phyloP scores from a whole-genome alignment of 2,888 invertebrate species.

The Caenorhabditis sp. region DNA sequence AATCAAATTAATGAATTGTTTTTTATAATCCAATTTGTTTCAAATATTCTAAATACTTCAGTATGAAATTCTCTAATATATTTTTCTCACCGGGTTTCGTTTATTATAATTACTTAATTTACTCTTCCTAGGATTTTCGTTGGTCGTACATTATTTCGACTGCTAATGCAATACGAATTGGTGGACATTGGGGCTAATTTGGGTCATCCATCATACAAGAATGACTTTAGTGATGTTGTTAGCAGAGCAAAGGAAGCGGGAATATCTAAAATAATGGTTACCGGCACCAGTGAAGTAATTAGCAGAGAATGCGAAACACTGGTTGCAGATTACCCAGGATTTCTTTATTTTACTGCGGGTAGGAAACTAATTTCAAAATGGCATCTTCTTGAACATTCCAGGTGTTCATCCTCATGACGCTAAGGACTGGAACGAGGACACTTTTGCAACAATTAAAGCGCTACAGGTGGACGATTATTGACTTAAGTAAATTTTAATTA shows the following conservation, averaged over 20 bases:
- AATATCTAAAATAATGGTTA: slow-evolving; percentile 79
- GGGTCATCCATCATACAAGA: slow-evolving; percentile 75
- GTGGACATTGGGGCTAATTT: slow-evolving; percentile 82
- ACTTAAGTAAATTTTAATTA: neutral
- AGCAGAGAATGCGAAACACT: slow-evolving; percentile 72
- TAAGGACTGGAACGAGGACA: slow-evolving; percentile 74
- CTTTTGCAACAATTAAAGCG: slow-evolving; percentile 38
- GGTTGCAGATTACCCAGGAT: slow-evolving; percentile 73
- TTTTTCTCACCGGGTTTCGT: no score
- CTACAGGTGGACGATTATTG: slow-evolving; percentile 38
- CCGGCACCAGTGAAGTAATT: slow-evolving; percentile 76
- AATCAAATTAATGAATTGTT: no score
- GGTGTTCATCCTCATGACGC: slow-evolving; percentile 82
- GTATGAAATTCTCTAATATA: no score
- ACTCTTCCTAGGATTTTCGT: no score
- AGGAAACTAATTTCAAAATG: no score
- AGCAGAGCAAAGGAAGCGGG: slow-evolving; percentile 78
- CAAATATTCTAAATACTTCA: no score
- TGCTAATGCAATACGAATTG: slow-evolving; percentile 71
- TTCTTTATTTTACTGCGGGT: slow-evolving; percentile 81
- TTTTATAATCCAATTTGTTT: no score
- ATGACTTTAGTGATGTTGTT: slow-evolving; percentile 75
- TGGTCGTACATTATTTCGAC: neutral
- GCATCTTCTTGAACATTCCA: no score
- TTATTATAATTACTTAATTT: neutral